Evolutionary conservation across 2,888 invertebrate species (phyloP).

Genomic region (Schizotus pectinicornis): DNA sequence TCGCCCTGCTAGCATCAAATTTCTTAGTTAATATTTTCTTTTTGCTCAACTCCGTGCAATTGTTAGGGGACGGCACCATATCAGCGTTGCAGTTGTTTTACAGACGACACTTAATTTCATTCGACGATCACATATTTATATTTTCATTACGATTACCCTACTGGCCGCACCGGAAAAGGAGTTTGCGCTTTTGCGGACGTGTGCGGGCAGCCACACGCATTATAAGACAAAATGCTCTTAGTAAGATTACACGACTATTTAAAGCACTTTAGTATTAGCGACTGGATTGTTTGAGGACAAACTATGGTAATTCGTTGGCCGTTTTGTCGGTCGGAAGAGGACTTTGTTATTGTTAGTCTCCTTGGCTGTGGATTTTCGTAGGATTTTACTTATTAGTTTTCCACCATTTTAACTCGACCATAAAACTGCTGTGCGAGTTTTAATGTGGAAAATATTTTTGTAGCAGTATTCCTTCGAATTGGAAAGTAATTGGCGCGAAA

Average conservation of each 20-base stretch:
- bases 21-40: slow-evolving; percentile 14
- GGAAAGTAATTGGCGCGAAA: slow-evolving; percentile 8
- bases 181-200: too few relatives aligned
- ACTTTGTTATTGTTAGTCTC: slow-evolving; percentile 23
- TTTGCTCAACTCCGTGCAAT: slow-evolving; percentile 26
- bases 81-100: slow-evolving; percentile 3
- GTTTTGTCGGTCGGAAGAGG: too few relatives aligned
- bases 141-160: too few relatives aligned
- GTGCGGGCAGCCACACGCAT: too few relatives aligned
- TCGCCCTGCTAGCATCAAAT: slow-evolving; percentile 56
- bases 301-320: too few relatives aligned
- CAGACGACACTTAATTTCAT: too few relatives aligned
- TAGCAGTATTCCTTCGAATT: slow-evolving; percentile 20
- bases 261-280: too few relatives aligned
- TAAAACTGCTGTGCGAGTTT: slow-evolving; percentile 21
- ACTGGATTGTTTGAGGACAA: slow-evolving; percentile 14
- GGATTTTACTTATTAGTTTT: slow-evolving; percentile 14
- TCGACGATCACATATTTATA: too few relatives aligned
- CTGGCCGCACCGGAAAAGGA: too few relatives aligned
- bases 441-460: slow-evolving; percentile 15
- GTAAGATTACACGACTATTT: too few relatives aligned
- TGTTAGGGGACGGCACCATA: slow-evolving; percentile 1
- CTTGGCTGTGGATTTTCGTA: slow-evolving; percentile 31
- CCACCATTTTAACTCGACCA: background rate
- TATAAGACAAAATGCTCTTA: too few relatives aligned